phyloP scores from a whole-genome alignment of 2,797 vertebrate species.

The Cryptoblepharus egeriae region DNA sequence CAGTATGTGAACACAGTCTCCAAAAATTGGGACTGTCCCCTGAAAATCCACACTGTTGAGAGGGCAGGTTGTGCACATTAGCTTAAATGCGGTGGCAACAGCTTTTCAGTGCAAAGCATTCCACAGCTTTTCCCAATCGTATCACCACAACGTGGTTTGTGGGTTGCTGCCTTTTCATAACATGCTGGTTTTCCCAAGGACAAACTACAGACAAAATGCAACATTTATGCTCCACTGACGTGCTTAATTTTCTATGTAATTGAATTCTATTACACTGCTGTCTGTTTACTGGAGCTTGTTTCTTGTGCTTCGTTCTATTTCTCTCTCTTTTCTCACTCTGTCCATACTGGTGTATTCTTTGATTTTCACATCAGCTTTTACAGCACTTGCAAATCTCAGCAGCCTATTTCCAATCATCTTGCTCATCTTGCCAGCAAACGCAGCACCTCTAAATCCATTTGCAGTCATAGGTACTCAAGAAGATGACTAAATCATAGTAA shows the following conservation, averaged over 20 bases:
- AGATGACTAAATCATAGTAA: constrained; percentile 37
- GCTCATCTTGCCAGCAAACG: not conserved
- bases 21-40: no score
- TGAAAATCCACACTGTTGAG: not conserved
- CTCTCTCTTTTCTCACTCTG: not conserved
- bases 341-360: not conserved
- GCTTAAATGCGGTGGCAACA: not conserved
- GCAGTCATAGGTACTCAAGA: constrained; percentile 12
- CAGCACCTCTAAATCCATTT: constrained; percentile 36
- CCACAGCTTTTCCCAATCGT: not conserved
- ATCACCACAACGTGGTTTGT: not conserved
- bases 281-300: not conserved
- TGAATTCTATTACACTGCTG: not conserved
- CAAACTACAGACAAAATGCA: not conserved
- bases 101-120: not conserved
- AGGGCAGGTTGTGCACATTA: not conserved
- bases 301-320: not conserved
- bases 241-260: constrained; percentile 13
- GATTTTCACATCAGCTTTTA: constrained; percentile 20
- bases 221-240: not conserved
- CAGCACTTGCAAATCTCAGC: constrained; percentile 36
- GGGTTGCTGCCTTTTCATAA: not conserved
- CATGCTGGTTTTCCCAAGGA: not conserved
- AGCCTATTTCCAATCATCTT: constrained; percentile 13
- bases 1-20: no score